Evolutionary conservation across 2,888 invertebrate genomes (phyloP).

Genomic region (Drosophila testacea): DNA sequence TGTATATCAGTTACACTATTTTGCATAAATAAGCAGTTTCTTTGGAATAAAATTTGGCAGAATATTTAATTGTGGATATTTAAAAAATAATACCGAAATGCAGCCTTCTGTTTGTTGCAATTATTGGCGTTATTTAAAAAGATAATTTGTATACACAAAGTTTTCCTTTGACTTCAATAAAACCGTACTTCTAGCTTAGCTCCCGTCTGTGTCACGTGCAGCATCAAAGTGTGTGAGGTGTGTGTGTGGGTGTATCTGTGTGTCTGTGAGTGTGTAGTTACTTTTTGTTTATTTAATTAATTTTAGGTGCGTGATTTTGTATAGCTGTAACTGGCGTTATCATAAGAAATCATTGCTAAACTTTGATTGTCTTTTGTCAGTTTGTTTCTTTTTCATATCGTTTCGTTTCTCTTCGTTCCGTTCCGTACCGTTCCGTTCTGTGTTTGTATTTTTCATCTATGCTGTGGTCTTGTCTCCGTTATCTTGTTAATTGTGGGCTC

Average conservation of each 20-base stretch:
- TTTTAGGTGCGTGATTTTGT: conserved; percentile 63
- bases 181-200: background rate
- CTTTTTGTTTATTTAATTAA: conserved; percentile 62
- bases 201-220: conserved; percentile 1
- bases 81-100: background rate
- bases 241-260: background rate
- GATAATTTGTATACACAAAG: background rate
- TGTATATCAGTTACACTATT: too few species aligned
- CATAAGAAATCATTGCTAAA: conserved; percentile 64
- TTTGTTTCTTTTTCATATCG: conserved; percentile 22
- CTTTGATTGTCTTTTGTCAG: conserved; percentile 72
- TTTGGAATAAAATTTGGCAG: too few species aligned
- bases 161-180: background rate
- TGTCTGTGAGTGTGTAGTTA: conserved; percentile 6
- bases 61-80: background rate
- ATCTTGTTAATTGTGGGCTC: conserved; percentile 75
- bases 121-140: background rate
- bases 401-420: background rate
- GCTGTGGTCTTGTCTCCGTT: conserved; percentile 39
- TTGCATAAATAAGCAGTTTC: too few species aligned
- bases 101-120: background rate
- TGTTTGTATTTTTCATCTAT: conserved; percentile 4
- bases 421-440: background rate
- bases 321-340: conserved; percentile 49
- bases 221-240: background rate